phyloP scores from a whole-genome alignment of 2,797 vertebrate species.

The Myiotriccus ornatus region DNA sequence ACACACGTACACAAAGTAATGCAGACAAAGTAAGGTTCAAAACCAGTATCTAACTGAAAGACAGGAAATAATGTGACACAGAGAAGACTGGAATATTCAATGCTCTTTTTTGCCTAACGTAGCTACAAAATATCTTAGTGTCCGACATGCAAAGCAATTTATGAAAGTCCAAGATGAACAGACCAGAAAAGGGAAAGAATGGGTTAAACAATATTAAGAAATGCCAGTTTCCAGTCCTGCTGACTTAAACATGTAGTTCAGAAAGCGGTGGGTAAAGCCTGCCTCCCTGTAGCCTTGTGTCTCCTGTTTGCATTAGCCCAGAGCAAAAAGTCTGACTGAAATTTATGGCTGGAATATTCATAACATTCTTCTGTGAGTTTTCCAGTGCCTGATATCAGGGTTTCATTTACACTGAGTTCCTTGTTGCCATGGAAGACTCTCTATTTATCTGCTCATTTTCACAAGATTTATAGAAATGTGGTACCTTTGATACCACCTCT shows the following conservation, averaged over 20 bases:
- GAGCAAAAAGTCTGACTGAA: background rate
- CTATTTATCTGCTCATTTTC: conserved; percentile 16
- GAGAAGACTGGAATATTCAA: background rate
- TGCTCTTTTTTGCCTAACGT: background rate
- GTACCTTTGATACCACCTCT: background rate
- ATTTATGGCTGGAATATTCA: conserved; percentile 19
- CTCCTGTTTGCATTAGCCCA: background rate
- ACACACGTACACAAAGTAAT: background rate
- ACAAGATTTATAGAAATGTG: background rate
- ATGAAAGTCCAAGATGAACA: background rate
- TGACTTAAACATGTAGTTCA: background rate
- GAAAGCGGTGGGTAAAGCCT: background rate
- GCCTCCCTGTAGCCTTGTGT: background rate
- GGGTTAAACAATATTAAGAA: background rate
- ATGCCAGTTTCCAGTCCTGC: background rate
- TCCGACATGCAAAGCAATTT: background rate
- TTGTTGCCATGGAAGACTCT: background rate
- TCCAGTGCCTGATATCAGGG: background rate
- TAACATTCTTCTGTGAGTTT: background rate
- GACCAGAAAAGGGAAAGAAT: background rate
- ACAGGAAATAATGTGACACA: background rate
- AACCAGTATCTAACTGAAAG: background rate
- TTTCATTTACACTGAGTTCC: conserved; percentile 10
- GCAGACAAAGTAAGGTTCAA: background rate
- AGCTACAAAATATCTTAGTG: background rate